Evolutionary conservation across 2,888 invertebrate genomes (phyloP), one percentile per base, ranked within the genome.

Genomic region (Eupithecia exiguata): DNA sequence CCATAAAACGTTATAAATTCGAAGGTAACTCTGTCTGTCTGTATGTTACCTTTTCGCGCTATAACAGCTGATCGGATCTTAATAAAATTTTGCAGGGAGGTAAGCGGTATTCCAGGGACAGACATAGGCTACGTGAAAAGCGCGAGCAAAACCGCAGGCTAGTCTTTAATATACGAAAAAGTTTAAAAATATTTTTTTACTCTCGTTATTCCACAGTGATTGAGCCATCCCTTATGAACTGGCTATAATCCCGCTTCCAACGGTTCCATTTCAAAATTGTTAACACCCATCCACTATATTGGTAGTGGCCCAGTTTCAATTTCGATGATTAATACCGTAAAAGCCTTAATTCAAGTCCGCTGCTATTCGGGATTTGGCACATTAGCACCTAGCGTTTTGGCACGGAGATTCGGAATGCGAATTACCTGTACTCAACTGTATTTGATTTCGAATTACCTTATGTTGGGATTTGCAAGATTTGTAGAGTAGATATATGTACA

Each of bases 201-300:
- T 62, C 9, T 35, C n/a, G 30, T 9, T 35, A 16, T 18, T 9
- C 18, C 62, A 35, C 35, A 62, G 40, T 66, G 66, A 25, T 43
- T 21, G 38, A 66, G 66, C 66, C 40, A 25, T 66, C 35, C 7
- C 18, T 5, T 25, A 21, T 43, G 25, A 35, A 61, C 68, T 61
- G 46, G 53, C 58, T 58, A 74, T 78, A 77, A 78, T 76, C 77
- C 76, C 66, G 72, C 69, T 43, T 61, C 72, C 61, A 74, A 68
- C 63, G 70, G 74, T 71, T 76, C 76, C 78, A 77, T 77, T 80
- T 75, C 62, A 77, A 77, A 77, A 78, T 78, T 78, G 77, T 77
- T 80, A 77, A 74, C 74, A 71, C 70, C 74, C 75, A 77, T 79
- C 74, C 69, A 79, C 62, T 74, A 77, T 76, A 77, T 80, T 77